Percentiles rank a stretch among this genome's conserved stretches.
These are phyloP conservation scores for Mimachlamys varia DNA, from an alignment of 2,888 invertebrate species.

Conservation along the genomic window DNA sequence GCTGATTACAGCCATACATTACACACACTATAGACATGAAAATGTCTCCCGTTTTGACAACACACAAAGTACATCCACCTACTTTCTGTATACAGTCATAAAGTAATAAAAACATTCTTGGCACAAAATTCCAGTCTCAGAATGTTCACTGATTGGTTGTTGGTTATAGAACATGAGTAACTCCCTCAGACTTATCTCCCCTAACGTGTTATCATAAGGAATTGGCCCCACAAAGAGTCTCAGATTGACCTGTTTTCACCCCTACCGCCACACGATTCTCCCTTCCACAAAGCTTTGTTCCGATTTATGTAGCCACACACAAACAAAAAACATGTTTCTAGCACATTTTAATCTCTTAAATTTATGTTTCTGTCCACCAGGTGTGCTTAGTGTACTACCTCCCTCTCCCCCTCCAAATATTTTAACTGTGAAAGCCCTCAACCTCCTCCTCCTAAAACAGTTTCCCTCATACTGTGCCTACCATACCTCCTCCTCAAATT, in stretches of 20 bases:
- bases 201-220: neutral
- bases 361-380: conserved; percentile 33
- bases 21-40: neutral
- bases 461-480: neutral
- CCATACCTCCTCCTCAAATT: neutral
- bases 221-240: conserved; percentile 20
- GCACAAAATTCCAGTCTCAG: neutral
- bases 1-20: neutral
- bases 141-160: neutral
- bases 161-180: neutral
- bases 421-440: neutral
- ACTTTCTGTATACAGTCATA: too few relatives aligned
- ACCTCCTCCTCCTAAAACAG: neutral
- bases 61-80: too few relatives aligned
- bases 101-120: neutral
- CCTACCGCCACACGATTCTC: neutral
- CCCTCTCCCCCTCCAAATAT: neutral
- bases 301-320: conserved; percentile 33
- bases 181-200: neutral
- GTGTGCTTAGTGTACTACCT: neutral
- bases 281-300: neutral
- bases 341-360: conserved; percentile 34
- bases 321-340: conserved; percentile 29
- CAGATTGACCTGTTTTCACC: neutral
- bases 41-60: neutral